Conservation (phyloP, 2,888 invertebrate species). For the Dusona sp. region DNA sequence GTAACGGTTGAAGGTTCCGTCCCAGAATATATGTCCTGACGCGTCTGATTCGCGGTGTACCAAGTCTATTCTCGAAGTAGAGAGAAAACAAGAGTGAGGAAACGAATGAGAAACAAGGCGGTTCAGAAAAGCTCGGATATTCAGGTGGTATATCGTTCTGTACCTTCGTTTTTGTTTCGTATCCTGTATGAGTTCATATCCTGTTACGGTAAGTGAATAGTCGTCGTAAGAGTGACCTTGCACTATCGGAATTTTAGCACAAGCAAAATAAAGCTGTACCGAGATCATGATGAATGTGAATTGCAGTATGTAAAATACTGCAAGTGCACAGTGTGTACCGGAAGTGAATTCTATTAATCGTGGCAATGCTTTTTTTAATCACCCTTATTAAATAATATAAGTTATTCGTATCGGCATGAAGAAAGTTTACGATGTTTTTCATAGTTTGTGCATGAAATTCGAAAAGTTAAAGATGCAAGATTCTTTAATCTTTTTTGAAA, state of each 20-base stretch:
- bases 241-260: slow-evolving; percentile 9
- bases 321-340: neutral
- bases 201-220: slow-evolving; percentile 50
- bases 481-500: too few relatives aligned
- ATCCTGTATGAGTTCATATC: slow-evolving; percentile 58
- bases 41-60: slow-evolving; percentile 32
- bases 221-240: slow-evolving; percentile 26
- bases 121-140: slow-evolving; percentile 19
- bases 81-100: neutral
- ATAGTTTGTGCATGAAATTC: too few relatives aligned
- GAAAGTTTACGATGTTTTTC: too few relatives aligned
- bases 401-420: too few relatives aligned
- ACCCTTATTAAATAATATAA: too few relatives aligned
- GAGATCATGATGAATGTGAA: slow-evolving; percentile 7
- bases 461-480: too few relatives aligned
- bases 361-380: too few relatives aligned
- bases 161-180: slow-evolving; percentile 55
- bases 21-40: slow-evolving; percentile 30
- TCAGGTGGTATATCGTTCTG: neutral
- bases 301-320: neutral
- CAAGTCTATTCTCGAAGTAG: slow-evolving; percentile 15
- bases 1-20: slow-evolving; percentile 26
- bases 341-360: neutral
- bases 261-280: slow-evolving; percentile 11
- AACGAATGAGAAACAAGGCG: neutral